Conservation (phyloP, 2,888 invertebrate species). For the Pseudolycoriella hygida region DNA sequence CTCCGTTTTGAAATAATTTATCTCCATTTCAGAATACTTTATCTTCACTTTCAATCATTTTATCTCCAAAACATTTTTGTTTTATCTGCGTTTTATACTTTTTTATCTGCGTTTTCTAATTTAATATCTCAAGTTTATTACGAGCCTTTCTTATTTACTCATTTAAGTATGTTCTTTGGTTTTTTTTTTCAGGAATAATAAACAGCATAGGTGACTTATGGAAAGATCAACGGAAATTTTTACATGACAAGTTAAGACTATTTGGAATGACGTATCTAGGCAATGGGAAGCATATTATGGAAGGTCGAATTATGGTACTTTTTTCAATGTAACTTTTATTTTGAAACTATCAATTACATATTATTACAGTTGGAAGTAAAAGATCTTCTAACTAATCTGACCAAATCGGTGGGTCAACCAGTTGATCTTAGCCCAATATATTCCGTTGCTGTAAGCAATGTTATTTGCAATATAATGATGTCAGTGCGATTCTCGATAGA, state of each 20-base stretch:
- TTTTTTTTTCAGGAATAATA: constrained; percentile 62
- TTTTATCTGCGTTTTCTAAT: too few relatives aligned
- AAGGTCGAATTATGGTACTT: constrained; percentile 63
- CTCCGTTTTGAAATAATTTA: too few relatives aligned
- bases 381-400: constrained; percentile 47
- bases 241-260: constrained; percentile 66
- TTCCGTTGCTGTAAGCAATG: constrained; percentile 71
- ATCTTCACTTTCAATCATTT: too few relatives aligned
- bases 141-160: too few relatives aligned
- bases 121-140: too few relatives aligned
- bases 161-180: too few relatives aligned
- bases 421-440: constrained; percentile 58
- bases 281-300: constrained; percentile 63
- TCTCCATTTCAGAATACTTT: too few relatives aligned
- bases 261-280: constrained; percentile 81
- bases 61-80: too few relatives aligned
- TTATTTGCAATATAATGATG: constrained; percentile 83
- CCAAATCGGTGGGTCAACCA: constrained; percentile 43
- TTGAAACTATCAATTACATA: not conserved
- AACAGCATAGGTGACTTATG: constrained; percentile 78
- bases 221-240: constrained; percentile 77
- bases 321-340: constrained; percentile 2
- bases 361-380: constrained; percentile 49
- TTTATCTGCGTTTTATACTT: too few relatives aligned
- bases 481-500: constrained; percentile 66